These are phyloP conservation scores for Heterodera filipjevi DNA, from an alignment of 2,888 invertebrate genomes.

Conservation along the genomic window DNA sequence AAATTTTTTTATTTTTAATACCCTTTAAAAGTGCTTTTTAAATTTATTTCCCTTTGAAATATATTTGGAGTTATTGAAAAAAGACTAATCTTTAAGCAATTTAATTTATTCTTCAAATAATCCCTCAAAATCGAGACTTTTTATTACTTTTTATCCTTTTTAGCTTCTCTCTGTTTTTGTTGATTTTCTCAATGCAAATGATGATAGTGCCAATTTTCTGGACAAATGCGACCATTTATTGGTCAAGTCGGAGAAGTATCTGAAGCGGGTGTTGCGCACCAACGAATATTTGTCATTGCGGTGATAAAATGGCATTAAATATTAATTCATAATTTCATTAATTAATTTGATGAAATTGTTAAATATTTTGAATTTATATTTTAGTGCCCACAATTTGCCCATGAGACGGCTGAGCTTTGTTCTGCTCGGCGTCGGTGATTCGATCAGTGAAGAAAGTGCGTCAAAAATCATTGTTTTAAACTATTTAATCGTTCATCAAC, in stretches of 20 bases:
- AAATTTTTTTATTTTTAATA: too few relatives aligned
- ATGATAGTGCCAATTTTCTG: neutral
- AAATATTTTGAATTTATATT: too few relatives aligned
- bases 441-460: neutral
- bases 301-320: neutral
- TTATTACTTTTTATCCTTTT: neutral
- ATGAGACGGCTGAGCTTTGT: neutral
- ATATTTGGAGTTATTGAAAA: too few relatives aligned
- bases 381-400: neutral
- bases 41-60: too few relatives aligned
- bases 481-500: neutral
- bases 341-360: neutral
- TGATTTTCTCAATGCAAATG: neutral
- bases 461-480: too few relatives aligned
- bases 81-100: too few relatives aligned
- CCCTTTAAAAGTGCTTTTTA: too few relatives aligned
- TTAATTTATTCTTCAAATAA: too few relatives aligned
- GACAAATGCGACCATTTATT: neutral
- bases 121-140: too few relatives aligned
- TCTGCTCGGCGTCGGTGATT: neutral
- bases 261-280: neutral
- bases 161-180: neutral
- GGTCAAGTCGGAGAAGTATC: neutral
- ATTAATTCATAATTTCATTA: neutral
- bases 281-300: slow-evolving; percentile 3